phyloP scores from a whole-genome alignment of 2,888 invertebrate species.

The Cryptus viduatorius region DNA sequence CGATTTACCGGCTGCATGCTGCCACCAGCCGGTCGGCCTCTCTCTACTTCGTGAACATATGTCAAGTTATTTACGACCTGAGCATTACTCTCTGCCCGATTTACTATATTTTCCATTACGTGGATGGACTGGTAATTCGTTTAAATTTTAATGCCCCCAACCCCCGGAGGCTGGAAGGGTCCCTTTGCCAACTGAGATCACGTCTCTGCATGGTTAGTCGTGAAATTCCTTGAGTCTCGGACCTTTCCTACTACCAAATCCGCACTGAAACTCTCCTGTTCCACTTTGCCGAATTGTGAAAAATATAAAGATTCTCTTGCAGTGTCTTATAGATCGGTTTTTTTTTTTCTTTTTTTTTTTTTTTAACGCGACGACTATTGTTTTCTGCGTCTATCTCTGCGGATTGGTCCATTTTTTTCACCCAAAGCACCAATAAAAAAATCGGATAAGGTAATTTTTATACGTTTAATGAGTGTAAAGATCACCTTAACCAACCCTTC shows the following conservation, averaged over 20 bases:
- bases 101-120: constrained; percentile 82
- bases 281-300: too few relatives aligned
- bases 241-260: neutral
- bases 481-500: too few relatives aligned
- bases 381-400: too few relatives aligned
- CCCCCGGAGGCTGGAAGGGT: neutral
- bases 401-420: too few relatives aligned
- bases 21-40: constrained; percentile 71
- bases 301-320: too few relatives aligned
- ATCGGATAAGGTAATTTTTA: too few relatives aligned
- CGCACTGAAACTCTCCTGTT: neutral
- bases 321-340: too few relatives aligned
- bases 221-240: constrained; percentile 21
- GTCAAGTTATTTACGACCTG: constrained; percentile 83
- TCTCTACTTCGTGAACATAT: constrained; percentile 80
- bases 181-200: constrained; percentile 47
- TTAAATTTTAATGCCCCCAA: constrained; percentile 60
- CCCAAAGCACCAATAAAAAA: too few relatives aligned
- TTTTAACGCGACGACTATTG: too few relatives aligned
- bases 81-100: constrained; percentile 82
- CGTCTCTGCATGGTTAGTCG: constrained; percentile 43
- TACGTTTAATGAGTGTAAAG: too few relatives aligned
- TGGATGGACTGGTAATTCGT: constrained; percentile 80
- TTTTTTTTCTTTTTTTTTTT: too few relatives aligned
- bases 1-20: constrained; percentile 81